Base-by-base conservation (phyloP, 2,797 vertebrate species). In the Phrynocephalus vlangalii region DNA sequence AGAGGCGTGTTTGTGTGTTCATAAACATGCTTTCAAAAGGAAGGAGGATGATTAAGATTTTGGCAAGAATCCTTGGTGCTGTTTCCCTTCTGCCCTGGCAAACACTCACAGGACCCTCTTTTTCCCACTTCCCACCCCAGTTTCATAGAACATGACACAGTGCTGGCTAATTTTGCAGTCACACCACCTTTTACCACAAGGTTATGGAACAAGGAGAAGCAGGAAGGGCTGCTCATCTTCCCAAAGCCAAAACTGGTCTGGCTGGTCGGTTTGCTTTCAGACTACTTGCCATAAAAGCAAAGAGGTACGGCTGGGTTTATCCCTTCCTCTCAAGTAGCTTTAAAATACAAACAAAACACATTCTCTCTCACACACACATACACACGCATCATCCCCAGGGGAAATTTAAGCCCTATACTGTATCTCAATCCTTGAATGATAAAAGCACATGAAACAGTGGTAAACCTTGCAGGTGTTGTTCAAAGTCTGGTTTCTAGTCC, bases 261-360 rank as follows among this genome's bases (percentile, higher is more conserved):
- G 56, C 87, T 22, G 56, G 87, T 75, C 84, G 6, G 79, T 66
- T 88, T 79, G 28, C 56, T 84, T 66, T 63, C 30, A 48, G 66
- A 56, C 66, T 60, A 38, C 16, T 77, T 79, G 66, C 20, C 18
- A 33, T 75, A 67, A 60, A 71, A 16, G 15, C 3, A n/a, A 33
- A 79, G 16, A 50, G 63, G 30, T 48, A 38, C 0, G 9, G 28
- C 26, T n/a, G 33, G 52, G 7, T 81, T 18, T 20, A 2, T 28
- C 16, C 15, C 24, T 68, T 15, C 24, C 1, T n/a, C 48, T 38
- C 60, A 78, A 26, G 7, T 48, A 11, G 20, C 33, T 38, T 75
- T 73, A 20, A 18, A 33, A 38, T 44, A 83, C 56, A 63, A 63
- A 44, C 28, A 52, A 71, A 83, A 1, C 2, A 30, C 28, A 44